Base-by-base conservation (phyloP, 2,888 invertebrate species). In the Monochamus alternatus region DNA sequence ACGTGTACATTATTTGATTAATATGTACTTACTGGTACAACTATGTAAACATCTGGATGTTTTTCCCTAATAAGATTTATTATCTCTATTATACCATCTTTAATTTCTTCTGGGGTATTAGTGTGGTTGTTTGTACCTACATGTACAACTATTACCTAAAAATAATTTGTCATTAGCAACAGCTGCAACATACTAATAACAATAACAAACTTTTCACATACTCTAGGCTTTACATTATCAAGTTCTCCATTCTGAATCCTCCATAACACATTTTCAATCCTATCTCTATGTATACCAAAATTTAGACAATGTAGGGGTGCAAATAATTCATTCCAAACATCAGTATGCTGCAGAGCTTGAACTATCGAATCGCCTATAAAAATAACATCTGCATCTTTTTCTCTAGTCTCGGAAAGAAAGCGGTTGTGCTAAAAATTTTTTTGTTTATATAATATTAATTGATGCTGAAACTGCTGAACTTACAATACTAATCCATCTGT, bases 301-400 rank as follows among this genome's bases (percentile, higher is more conserved):
- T 97, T 97, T 82, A 97, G 92, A 87, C 96, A 95, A 89, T 98
- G 97, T 87, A 98, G 91, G 1, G 97, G 97, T 74, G 95, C 96
- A 91, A 97, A 97, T 90, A 95, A 93, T 84, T 95, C 94, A 87
- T 95, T 94, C 97, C 97, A 98, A 66, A 96, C 92, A 89, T 95
- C 95, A 22, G 95, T 95, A 84, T 95, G 94, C 85, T 94, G 94
- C 83, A 97, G 89, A 65, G 95, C 93, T 89, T 95, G 94, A 76
- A 97, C 90, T 81, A 97, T 93, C 63, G 96, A 96, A 89, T 97
- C 98, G 0, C 97, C 98, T 80, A 97, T 92, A 85, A 97, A 96
- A 82, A 97, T 93, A 44, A 97, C 96, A 88, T 98, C 97, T 12
- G 96, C 97, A 89, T 98, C 97, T 89, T 95, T 95, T 84, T 96